phyloP scores from a whole-genome alignment of 1,140 invertebrate genomes.

The Drosophila nannoptera region DNA sequence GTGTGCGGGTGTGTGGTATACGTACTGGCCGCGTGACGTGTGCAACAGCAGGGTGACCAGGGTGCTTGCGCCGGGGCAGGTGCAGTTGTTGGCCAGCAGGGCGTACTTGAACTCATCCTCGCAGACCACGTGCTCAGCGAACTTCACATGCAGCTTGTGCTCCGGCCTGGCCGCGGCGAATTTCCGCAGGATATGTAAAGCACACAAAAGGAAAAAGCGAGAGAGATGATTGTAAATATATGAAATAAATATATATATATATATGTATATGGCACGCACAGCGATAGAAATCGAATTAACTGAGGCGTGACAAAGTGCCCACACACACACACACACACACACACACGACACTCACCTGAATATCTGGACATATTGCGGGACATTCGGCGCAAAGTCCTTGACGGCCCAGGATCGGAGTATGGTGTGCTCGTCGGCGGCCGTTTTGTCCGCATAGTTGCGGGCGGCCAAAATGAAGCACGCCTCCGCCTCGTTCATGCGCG shows the following conservation, averaged over 20 bases:
- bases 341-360: slow-evolving; percentile 81
- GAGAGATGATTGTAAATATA: not conserved
- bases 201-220: not conserved
- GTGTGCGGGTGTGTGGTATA: slow-evolving; percentile 25
- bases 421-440: slow-evolving; percentile 97
- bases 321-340: not conserved
- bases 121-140: slow-evolving; percentile 98
- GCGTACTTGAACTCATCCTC: slow-evolving; percentile 99
- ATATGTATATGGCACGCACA: slow-evolving; percentile 15
- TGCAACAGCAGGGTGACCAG: slow-evolving; percentile 96
- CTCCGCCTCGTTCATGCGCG: slow-evolving; percentile 97
- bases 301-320: slow-evolving; percentile 17
- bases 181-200: slow-evolving; percentile 59
- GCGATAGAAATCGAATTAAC: slow-evolving; percentile 45
- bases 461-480: slow-evolving; percentile 97
- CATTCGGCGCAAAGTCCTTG: slow-evolving; percentile 97
- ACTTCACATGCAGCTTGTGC: slow-evolving; percentile 98
- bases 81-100: slow-evolving; percentile 97
- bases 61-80: slow-evolving; percentile 97
- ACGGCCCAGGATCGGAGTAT: slow-evolving; percentile 98
- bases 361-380: slow-evolving; percentile 98
- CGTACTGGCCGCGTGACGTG: slow-evolving; percentile 94
- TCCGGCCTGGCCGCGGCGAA: slow-evolving; percentile 85
- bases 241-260: not conserved
- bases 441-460: slow-evolving; percentile 97